Evolutionary conservation across 2,888 invertebrate genomes (phyloP), one percentile per base, ranked within the genome.

Genomic region (Lobophora halterata): DNA sequence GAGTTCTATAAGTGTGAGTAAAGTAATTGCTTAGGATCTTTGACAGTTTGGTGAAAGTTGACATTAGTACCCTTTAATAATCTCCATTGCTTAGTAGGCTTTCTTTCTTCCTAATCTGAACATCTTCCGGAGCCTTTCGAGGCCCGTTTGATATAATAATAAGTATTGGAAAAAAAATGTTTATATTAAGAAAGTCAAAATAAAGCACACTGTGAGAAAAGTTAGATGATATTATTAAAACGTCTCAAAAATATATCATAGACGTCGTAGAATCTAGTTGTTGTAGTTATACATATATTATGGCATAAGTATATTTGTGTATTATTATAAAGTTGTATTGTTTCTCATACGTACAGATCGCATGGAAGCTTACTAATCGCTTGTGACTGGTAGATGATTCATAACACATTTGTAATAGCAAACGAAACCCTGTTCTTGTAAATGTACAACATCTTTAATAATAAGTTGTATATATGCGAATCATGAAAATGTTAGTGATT

Each of bases 141-240:
- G 52, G 50, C 55, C 60, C 56, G 54, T 61, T 18, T 61, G 36
- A 65, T 57, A 61, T 57, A 42, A 52, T 79, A 76, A 75, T 85
- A 82, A 74, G 67, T 81, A 81, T 76, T 61, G 59, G 61, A 62
- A 65, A 67, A 76, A 59, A 67, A 76, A 59, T 79, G 76, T 82
- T 81, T 72, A 77, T 81, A 74, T 71, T 79, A 80, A 75, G 65
- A 61, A 79, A 83, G 87, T 87, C 87, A 87, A 85, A 83, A 83
- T 85, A 80, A 87, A 87, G 87, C 87, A 79, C 68, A 83, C 87
- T 87, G 87, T 87, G 87, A 87, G 73, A 86, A 87, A 82, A 66
- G 76, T 82, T 87, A 87, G 87, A 79, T 70, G 74, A 70, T 82
- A 82, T 79, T 66, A 55, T 73, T 66, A 52, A 56, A 61, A 72